Evolutionary conservation across 1,140 invertebrate genomes (phyloP), one percentile per base, ranked within the genome.

Genomic region (Bombyx mandarina): DNA sequence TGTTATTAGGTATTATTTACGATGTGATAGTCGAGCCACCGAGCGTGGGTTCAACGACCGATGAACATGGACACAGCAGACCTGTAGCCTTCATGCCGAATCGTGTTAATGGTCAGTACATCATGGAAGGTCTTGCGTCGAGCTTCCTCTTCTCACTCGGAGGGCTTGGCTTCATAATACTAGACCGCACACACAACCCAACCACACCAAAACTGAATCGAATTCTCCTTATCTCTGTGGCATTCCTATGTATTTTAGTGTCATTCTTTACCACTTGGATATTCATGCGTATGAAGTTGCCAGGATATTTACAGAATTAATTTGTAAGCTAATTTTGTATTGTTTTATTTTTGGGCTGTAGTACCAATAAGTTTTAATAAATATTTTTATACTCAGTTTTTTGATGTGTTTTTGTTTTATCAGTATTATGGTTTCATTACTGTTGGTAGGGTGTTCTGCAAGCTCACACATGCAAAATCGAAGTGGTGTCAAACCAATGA

Each of bases 281-380:
- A 54, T 99, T 99, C 75, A 99, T 99, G 98, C 91, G 96, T 74
- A 99, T 99, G 94, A 99, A 99, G 89, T 82, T 99, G 62, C 98
- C 98, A 89, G 91, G 91, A 46, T 93, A 93, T 74, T 75, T 93
- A 60, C 91, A 92, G 62, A 90, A 35, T 35, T 35, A 35, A 35
- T 35, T 18, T 35, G 26, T 35, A 35, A 35, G 88, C 63, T 91
- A 82, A 69, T 58, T 60, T 12, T 52, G 49, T 63, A 56, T 9
- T 63, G 52, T 35, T 35, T 35, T 35, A 35, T 35, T 35, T 35
- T 35, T 35, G 26, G 26, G 60, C 69, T 54, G 66, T 62, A 61
- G 46, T 67, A n/a, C 76, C 75, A 69, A 66, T 22, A 54, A 54
- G 22, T 26, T 79, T 75, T 60, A 77, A 73, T 75, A 77, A 76